Conservation (phyloP, 2,888 invertebrate species). For the Cynaeus angustus region DNA sequence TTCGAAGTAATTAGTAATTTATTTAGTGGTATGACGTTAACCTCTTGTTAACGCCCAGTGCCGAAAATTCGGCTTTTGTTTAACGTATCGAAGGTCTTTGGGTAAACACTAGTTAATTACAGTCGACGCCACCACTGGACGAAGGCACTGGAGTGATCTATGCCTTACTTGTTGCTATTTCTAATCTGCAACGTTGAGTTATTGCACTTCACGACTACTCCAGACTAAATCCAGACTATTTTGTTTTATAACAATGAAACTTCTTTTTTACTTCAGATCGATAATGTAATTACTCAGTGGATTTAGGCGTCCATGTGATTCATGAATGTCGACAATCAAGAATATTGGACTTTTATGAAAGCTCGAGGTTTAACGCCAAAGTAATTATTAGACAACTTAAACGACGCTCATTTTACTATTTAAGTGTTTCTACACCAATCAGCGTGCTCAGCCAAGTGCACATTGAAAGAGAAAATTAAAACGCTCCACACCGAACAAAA, state of each 20-base stretch:
- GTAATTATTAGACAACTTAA: conserved; percentile 7
- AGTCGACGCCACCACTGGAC: conserved; percentile 51
- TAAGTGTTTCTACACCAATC: conserved; percentile 5
- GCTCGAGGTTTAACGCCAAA: conserved; percentile 17
- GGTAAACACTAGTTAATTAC: conserved; percentile 55
- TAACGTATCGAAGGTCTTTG: conserved; percentile 56
- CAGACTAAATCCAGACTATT: conserved; percentile 32
- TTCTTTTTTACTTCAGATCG: conserved; percentile 29
- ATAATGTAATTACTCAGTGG: conserved; percentile 39
- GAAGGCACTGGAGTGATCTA: conserved; percentile 45
- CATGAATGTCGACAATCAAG: conserved; percentile 33
- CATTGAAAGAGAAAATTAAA: background rate
- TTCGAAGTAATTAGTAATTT: conserved; percentile 37
- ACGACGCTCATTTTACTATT: conserved; percentile 3
- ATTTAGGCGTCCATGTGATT: conserved; percentile 38
- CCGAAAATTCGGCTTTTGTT: conserved; percentile 41
- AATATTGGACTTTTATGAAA: conserved; percentile 31
- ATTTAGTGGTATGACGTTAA: conserved; percentile 29
- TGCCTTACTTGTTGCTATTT: conserved; percentile 51
- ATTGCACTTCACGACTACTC: conserved; percentile 41
- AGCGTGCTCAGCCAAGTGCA: conserved; percentile 3
- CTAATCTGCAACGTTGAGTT: conserved; percentile 44
- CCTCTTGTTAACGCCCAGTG: conserved; percentile 8
- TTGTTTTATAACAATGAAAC: conserved; percentile 44
- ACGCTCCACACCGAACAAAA: background rate